These are phyloP conservation scores for Cheilosia vernalis DNA, from an alignment of 2,888 invertebrate genomes.

Conservation along the genomic window DNA sequence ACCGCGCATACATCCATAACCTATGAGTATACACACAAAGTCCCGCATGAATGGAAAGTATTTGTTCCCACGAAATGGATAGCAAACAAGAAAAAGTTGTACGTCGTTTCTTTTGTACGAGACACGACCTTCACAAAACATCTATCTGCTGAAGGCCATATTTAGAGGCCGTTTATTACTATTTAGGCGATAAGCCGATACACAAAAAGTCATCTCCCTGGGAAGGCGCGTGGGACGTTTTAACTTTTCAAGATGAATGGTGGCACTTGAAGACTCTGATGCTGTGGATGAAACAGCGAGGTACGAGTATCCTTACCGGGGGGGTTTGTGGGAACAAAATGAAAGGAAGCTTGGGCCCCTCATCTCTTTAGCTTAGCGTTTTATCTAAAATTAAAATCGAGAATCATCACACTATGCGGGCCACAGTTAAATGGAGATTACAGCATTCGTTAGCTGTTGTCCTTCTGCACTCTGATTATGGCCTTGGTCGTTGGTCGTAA, in stretches of 20 bases:
- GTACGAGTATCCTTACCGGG: not conserved
- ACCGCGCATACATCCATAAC: slow-evolving; percentile 11
- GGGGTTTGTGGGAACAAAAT: not conserved
- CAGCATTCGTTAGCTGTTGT: slow-evolving; percentile 54
- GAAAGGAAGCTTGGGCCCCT: slow-evolving; percentile 34
- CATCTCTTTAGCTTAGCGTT: slow-evolving; percentile 28
- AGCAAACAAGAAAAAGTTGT: not conserved
- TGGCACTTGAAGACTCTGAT: not conserved
- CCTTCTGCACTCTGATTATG: slow-evolving; percentile 63
- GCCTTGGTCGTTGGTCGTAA: slow-evolving; percentile 45
- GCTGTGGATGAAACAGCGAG: not conserved
- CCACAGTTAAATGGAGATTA: slow-evolving; percentile 50
- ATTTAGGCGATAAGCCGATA: slow-evolving; percentile 51
- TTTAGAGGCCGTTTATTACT: slow-evolving; percentile 42
- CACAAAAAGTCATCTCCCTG: slow-evolving; percentile 8
- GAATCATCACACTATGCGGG: slow-evolving; percentile 73
- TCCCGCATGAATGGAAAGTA: slow-evolving; percentile 19
- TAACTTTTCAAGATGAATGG: slow-evolving; percentile 39
- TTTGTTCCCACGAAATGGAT: slow-evolving; percentile 34
- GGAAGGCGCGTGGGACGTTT: not conserved
- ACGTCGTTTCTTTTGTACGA: slow-evolving; percentile 11
- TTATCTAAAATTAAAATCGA: slow-evolving; percentile 75
- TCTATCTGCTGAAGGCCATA: slow-evolving; percentile 52
- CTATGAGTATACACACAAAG: not conserved
- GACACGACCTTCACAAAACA: slow-evolving; percentile 35